Conservation (phyloP, 2,888 invertebrate genomes). For the Apotomis betuletana region DNA sequence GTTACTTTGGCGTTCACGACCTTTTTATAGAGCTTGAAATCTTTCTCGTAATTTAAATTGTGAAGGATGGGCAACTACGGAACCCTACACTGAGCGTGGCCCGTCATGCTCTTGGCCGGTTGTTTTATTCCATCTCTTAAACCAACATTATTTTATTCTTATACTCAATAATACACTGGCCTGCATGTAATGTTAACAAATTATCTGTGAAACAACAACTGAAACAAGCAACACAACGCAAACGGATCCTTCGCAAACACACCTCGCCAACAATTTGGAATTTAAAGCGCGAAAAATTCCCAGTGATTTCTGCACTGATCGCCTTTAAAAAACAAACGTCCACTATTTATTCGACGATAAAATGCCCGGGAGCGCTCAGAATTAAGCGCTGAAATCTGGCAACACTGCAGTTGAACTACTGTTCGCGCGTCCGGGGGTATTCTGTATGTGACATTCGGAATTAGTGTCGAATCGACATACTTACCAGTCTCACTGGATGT, state of each 20-base stretch:
- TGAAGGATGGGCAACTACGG: too few species aligned
- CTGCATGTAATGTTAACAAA: background rate
- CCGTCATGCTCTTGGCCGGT: too few species aligned
- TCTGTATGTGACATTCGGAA: background rate
- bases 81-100: too few species aligned
- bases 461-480: background rate
- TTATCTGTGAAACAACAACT: background rate
- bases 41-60: too few species aligned
- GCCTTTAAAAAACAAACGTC: constrained; percentile 29
- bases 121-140: too few species aligned
- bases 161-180: background rate
- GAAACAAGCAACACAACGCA: constrained; percentile 9
- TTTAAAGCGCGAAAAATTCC: constrained; percentile 11
- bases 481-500: background rate
- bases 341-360: constrained; percentile 30
- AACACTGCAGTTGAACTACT: constrained; percentile 25
- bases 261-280: constrained; percentile 4
- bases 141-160: too few species aligned
- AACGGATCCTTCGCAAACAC: constrained; percentile 7
- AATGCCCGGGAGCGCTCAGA: constrained; percentile 27
- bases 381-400: constrained; percentile 40
- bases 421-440: constrained; percentile 29
- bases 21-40: too few species aligned
- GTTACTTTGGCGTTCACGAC: too few species aligned
- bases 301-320: constrained; percentile 9